Base-by-base conservation (phyloP, 2,888 invertebrate species). In the Sylvicola cinctus region DNA sequence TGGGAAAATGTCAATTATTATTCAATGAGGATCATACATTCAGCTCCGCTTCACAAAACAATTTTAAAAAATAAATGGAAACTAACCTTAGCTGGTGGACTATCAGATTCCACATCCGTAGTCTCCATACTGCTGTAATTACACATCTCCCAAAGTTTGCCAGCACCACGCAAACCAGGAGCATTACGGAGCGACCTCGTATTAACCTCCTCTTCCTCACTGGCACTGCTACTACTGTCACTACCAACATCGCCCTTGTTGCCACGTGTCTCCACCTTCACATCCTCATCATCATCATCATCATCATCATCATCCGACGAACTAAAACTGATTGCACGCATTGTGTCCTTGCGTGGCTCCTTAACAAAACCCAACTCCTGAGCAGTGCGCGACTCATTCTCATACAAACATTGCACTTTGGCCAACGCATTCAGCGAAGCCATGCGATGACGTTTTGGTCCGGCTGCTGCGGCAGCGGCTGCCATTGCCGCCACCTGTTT, bases 381-480 rank as follows among this genome's bases (percentile, higher is more conserved):
- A 39, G 74, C 76, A 2, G 74, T 73, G 33, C 77, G 64, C 33
- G 77, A 74, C 58, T 87, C 87, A 50, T 87, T 87, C 55, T 87
- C 87, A 49, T 87, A 87, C 16, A 88, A 63, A 49, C 85, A 85
- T 52, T 87, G 85, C 3, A 88, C 87, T 62, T 87, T 87, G 16
- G 85, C 85, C 44, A 80, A 55, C 1, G 88, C 88, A 51, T 88
- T 88, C 20, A 88, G 56, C 3, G 87, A 85, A 26, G 88, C 88
- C 57, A 85, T 83, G 42, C 88, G 68, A 50, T 81, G 80, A 30
- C 77, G 66, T 54, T 83, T 84, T 16, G 81, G 79, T 0, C 78
- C 79, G 6, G 52, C n/a, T n/a, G 8, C 8, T 20, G 20, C 4
- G 5, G 4, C 20, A 20, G 20, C 20, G 5, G 8, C 20, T 20